Evolutionary conservation across 1,140 invertebrate genomes (phyloP), one percentile per base, ranked within the genome.

Genomic region (Cecropterus lyciades): DNA sequence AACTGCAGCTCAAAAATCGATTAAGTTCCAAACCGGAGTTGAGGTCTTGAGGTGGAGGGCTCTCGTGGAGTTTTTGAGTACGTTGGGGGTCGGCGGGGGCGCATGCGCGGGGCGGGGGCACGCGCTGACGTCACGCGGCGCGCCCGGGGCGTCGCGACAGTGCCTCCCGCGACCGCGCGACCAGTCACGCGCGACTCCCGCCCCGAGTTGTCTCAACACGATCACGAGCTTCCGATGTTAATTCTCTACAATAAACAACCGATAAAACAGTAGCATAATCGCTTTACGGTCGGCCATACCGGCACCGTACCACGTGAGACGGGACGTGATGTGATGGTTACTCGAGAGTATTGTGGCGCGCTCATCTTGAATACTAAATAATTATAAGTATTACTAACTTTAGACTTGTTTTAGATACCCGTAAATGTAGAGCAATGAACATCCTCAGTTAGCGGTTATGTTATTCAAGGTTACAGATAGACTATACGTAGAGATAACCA

Each of bases 1-100:
- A 76, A 72, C 79, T 87, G 82, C 80, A 87, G 78, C 84, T 88
- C 79, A 84, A 89, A 87, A 88, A 91, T 91, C 88, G 87, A 91
- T 91, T 88, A 83, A 81, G 76, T 84, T 73, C 85, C 83, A 85
- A 86, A 91, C 86, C 80, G 79, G 69, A 80, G 83, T 87, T 89
- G 85, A 88, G 86, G 88, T 91, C 88, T 91, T 79, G 77, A 87
- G 84, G 78, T 87, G 82, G 84, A 89, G 86, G 75, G 82, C 79
- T 66, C 86, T 90, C 81, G 77, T 80, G 71, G 79, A 82, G 80
- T 74, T 85, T 87, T 85, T 79, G 82, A 87, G 84, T 82, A 79
- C 74, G 72, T 52, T 67, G 70, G 67, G 72, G 67, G 71, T 65
- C 45, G 62, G 49, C 17, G 65, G 33, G 59, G 66, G 80, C 88